Evolutionary conservation across 2,113 vertebrate genomes (phyloP), one percentile per base, ranked within the genome.

Genomic region (Bucco capensis): DNA sequence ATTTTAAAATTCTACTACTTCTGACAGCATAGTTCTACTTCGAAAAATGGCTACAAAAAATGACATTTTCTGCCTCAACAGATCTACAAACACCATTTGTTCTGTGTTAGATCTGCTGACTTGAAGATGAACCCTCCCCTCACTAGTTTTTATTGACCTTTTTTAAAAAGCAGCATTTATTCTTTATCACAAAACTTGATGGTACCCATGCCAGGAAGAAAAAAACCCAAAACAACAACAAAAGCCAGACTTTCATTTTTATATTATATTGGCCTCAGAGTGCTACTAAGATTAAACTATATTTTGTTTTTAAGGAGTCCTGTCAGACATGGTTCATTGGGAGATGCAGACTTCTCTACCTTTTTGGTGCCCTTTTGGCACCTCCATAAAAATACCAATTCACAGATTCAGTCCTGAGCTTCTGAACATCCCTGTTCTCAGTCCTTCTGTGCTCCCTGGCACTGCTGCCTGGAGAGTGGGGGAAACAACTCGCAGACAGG

Each of bases 1-100:
- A 93, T 91, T 92, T 77, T 88, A 31, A 86, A 86, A 81, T 89
- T 81, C 38, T 80, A 81, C 72, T 80, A 51, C 47, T 51, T 37
- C 47, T 74, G 57, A 86, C 86, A 90, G 33, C 16, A 44, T 35
- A 8, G 27, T 24, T 94, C 38, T 77, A 30, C 75, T 95, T 66
- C n/a, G 69, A 80, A 73, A 85, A 86, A 54, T 12, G n/a, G 27
- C 51, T 88, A 46, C 24, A 6, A 44, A 91, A 94, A 86, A n/a
- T 86, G 22, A 57, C 12, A 84, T 69, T 83, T 86, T 81, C 72
- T 93, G 38, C 73, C 46, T 78, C 61, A 74, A 74, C 19, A 69
- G 69, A 53, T 69, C 37, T 85, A 50, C 37, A 79, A 69, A 82
- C 53, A 84, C 35, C 0, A 9, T 38, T 60, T 66, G 19, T 33